phyloP scores from a whole-genome alignment of 2,113 vertebrate species.

The Neotragus pygmaeus region DNA sequence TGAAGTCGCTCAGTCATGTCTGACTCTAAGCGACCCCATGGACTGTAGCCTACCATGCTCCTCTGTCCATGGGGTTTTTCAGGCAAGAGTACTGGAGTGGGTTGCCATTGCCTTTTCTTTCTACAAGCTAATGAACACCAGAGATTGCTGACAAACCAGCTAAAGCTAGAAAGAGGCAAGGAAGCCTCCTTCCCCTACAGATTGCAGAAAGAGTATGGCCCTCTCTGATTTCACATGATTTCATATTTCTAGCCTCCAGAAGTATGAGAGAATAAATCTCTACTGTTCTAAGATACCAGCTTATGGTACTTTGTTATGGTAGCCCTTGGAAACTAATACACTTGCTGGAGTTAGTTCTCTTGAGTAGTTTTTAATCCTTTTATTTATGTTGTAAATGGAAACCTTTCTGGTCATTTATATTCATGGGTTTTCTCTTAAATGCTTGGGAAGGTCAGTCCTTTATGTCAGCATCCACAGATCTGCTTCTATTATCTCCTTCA shows the following conservation, averaged over 20 bases:
- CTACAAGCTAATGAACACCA: not conserved
- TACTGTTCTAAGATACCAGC: not conserved
- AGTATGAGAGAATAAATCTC: not conserved
- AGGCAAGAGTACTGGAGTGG: too few relatives aligned
- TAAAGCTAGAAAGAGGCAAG: not conserved
- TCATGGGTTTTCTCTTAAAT: not conserved
- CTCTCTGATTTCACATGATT: not conserved
- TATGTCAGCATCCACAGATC: not conserved
- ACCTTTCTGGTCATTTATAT: not conserved
- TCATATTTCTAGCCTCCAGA: not conserved
- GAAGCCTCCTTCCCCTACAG: not conserved
- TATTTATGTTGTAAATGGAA: not conserved
- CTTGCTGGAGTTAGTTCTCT: not conserved
- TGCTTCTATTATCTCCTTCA: not conserved
- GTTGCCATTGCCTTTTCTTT: not conserved
- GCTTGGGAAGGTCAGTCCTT: not conserved
- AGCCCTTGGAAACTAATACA: not conserved
- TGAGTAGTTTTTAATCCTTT: not conserved
- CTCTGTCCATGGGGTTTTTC: too few relatives aligned
- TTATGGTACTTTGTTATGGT: not conserved
- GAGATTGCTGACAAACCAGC: not conserved
- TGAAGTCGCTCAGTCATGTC: too few relatives aligned
- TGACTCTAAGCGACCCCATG: too few relatives aligned
- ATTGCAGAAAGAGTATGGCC: not conserved
- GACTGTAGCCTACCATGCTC: too few relatives aligned